Conservation (phyloP, 2,797 vertebrate species). For the Paguma larvata region DNA sequence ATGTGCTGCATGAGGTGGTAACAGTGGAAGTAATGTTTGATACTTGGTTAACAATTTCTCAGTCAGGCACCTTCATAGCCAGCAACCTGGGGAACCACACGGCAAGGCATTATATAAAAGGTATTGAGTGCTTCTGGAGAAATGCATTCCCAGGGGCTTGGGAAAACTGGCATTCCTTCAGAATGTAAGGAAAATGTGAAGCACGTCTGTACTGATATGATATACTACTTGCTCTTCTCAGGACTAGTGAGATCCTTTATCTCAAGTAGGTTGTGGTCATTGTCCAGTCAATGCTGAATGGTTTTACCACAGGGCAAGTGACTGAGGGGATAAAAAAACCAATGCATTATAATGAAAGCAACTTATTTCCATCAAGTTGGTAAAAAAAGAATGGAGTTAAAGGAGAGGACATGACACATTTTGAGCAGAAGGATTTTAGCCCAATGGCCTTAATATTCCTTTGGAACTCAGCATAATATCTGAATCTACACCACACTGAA, state of each 20-base stretch:
- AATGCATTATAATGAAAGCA: neutral
- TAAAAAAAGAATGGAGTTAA: neutral
- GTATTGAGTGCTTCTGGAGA: slow-evolving; percentile 90
- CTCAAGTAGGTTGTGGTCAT: neutral
- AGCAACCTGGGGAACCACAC: slow-evolving; percentile 93
- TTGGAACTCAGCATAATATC: neutral
- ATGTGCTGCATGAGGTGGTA: neutral
- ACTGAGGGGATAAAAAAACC: neutral
- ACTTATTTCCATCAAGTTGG: neutral
- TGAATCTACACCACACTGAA: neutral
- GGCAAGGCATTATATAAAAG: slow-evolving; percentile 91
- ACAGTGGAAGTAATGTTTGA: neutral
- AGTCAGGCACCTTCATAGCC: slow-evolving; percentile 91
- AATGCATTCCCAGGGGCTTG: neutral
- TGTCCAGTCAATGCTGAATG: neutral
- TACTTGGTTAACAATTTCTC: neutral
- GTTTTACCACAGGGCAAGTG: neutral
- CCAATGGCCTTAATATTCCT: neutral
- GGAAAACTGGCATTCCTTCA: neutral
- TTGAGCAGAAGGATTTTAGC: neutral
- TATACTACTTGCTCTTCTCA: neutral
- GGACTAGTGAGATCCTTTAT: neutral
- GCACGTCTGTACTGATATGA: neutral
- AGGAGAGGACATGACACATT: neutral
- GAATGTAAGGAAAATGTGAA: neutral